Evolutionary conservation across 2,113 vertebrate species (phyloP).

Genomic region (Alethe castanea): DNA sequence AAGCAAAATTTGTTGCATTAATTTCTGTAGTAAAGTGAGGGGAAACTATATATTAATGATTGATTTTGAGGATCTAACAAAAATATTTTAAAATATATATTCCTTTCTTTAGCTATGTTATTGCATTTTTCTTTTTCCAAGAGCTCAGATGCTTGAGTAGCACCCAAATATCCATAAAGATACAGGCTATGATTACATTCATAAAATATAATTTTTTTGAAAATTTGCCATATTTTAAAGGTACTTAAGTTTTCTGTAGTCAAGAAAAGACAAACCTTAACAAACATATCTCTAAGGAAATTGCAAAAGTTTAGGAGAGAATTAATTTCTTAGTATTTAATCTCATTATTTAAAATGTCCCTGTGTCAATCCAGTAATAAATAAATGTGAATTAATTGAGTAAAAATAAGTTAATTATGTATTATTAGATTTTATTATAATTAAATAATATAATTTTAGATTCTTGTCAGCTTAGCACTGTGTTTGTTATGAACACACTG

Average conservation of each 20-base stretch:
- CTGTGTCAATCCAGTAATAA: background rate
- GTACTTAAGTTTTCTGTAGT: background rate
- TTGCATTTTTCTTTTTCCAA: background rate
- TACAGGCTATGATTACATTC: background rate
- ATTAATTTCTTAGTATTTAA: slow-evolving; percentile 11
- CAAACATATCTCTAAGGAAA: background rate
- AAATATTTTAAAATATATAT: background rate
- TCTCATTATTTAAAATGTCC: background rate
- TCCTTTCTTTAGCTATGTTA: background rate
- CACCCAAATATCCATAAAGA: background rate
- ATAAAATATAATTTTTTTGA: background rate
- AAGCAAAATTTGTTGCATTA: background rate
- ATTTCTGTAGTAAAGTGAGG: background rate
- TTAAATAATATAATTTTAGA: background rate
- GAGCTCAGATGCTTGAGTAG: background rate
- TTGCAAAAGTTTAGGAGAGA: background rate
- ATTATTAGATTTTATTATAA: background rate
- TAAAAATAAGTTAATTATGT: background rate
- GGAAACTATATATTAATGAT: background rate
- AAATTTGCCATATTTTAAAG: background rate
- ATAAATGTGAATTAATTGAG: background rate
- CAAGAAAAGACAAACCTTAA: background rate
- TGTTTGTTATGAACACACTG: slow-evolving; percentile 14
- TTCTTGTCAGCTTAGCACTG: slow-evolving; percentile 5
- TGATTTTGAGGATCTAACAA: background rate